A percentile compares a stretch with the other conserved stretches of the same genome.
Conservation (phyloP, 2,888 invertebrate species). For the Netelia inedita region DNA sequence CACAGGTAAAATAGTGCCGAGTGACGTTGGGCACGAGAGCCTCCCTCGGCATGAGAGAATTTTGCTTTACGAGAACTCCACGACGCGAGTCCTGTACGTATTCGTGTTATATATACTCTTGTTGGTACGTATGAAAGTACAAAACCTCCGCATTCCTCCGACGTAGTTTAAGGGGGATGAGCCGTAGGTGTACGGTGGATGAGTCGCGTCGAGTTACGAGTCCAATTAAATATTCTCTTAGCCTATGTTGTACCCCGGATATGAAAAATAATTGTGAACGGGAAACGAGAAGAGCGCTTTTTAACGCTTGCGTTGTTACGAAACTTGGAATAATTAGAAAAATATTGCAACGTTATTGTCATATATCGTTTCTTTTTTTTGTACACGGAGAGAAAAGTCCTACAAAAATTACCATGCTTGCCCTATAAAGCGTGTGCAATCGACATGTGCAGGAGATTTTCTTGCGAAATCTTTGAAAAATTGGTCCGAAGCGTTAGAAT, state of each 20-base stretch:
- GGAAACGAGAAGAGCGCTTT: not conserved
- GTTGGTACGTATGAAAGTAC: not conserved
- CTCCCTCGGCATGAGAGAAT: not conserved
- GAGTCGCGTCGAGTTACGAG: constrained; percentile 46
- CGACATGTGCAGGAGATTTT: too few species aligned
- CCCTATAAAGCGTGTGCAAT: too few species aligned
- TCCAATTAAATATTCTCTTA: constrained; percentile 63
- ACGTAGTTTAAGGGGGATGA: too few species aligned
- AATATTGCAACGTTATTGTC: too few species aligned
- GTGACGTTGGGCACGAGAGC: not conserved
- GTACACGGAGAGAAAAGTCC: too few species aligned
- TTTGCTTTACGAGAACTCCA: not conserved
- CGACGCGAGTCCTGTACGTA: not conserved
- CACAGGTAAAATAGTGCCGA: constrained; percentile 61
- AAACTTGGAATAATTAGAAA: too few species aligned
- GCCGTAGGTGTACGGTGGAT: constrained; percentile 18
- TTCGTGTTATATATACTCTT: not conserved
- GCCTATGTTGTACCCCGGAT: constrained; percentile 12
- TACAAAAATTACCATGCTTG: too few species aligned
- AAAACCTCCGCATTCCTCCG: too few species aligned
- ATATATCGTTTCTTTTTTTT: too few species aligned
- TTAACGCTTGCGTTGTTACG: not conserved
- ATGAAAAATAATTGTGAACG: constrained; percentile 6
- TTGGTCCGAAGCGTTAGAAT: too few species aligned
- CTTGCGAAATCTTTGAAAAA: too few species aligned